Evolutionary conservation across 2,797 vertebrate genomes (phyloP).

Genomic region (Chelonia mydas): DNA sequence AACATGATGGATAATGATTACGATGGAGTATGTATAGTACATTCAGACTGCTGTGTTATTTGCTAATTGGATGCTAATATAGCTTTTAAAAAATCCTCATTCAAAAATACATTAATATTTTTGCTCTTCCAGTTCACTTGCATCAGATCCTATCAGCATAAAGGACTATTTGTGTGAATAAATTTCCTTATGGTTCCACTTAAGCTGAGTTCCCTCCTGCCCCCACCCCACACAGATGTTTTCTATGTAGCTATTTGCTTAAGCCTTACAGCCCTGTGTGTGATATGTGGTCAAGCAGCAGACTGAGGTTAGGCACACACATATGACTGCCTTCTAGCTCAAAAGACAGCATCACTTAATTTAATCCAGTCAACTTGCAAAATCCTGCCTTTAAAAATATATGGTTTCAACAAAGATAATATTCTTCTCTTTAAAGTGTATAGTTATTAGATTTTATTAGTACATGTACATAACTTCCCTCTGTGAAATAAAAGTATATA

Average conservation of each 20-base stretch:
- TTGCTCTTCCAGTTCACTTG: not conserved
- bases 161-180: not conserved
- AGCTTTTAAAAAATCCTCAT: fast-evolving
- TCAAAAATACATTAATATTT: not conserved
- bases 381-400: not conserved
- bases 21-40: not conserved
- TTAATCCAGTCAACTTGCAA: not conserved
- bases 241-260: not conserved
- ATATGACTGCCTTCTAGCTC: not conserved
- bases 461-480: fast-evolving
- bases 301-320: not conserved
- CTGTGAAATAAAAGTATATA: not conserved
- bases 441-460: fast-evolving
- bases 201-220: fast-evolving
- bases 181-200: not conserved
- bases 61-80: not conserved
- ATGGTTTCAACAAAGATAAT: not conserved
- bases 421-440: not conserved
- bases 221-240: fast-evolving
- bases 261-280: not conserved
- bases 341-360: not conserved
- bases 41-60: not conserved
- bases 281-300: not conserved
- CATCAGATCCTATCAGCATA: fast-evolving
- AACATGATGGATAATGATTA: not conserved